Conservation (phyloP, 1,140 invertebrate genomes). For the Cheumatopsyche charites region DNA sequence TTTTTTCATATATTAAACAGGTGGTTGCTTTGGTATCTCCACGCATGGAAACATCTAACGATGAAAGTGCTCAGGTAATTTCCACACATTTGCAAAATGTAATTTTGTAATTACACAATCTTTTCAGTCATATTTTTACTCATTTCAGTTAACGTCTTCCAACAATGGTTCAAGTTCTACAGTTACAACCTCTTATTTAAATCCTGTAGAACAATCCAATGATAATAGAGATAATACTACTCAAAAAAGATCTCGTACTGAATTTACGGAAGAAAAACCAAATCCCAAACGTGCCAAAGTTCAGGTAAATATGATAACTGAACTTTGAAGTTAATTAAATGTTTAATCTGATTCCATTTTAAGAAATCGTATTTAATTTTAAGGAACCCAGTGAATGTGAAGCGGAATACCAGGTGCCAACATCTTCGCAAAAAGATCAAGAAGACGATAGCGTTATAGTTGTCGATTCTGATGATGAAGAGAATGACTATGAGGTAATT, state of each 20-base stretch:
- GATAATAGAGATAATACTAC: slow-evolving; percentile 15
- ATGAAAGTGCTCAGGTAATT: background rate
- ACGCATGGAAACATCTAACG: slow-evolving; percentile 65
- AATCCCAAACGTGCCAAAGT: slow-evolving; percentile 51
- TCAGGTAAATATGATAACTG: slow-evolving; percentile 42
- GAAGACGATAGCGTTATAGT: slow-evolving; percentile 74
- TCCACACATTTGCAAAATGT: too few relatives aligned
- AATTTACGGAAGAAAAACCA: slow-evolving; percentile 28
- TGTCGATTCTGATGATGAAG: slow-evolving; percentile 68
- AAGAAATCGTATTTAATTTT: too few relatives aligned
- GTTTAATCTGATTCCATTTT: background rate
- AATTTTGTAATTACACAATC: background rate
- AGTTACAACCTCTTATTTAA: slow-evolving; percentile 37
- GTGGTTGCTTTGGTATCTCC: slow-evolving; percentile 77
- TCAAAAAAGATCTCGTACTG: slow-evolving; percentile 31
- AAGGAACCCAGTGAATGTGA: slow-evolving; percentile 50
- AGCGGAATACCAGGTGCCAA: slow-evolving; percentile 70
- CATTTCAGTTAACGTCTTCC: background rate
- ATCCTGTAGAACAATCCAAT: background rate
- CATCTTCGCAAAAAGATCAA: slow-evolving; percentile 73
- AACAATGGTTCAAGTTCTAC: slow-evolving; percentile 42
- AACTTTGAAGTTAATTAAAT: background rate
- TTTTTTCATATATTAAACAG: slow-evolving; percentile 52
- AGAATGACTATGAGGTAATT: slow-evolving; percentile 51
- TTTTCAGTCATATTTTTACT: slow-evolving; percentile 1